These are phyloP conservation scores for Danionella dracula DNA, from an alignment of 2,797 vertebrate genomes.

Conservation along the genomic window DNA sequence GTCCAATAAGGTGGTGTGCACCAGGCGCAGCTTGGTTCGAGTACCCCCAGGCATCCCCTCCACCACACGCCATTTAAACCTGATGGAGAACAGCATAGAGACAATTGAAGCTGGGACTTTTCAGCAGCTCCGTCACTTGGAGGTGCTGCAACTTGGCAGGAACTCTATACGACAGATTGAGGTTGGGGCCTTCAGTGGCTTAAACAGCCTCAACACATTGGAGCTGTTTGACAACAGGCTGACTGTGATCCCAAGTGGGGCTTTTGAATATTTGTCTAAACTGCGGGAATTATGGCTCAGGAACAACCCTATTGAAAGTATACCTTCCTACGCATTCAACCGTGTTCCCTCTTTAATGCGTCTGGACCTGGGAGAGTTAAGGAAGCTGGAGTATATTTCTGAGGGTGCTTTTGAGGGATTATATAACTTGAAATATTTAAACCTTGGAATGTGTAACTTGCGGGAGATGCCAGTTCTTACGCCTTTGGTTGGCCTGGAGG, in stretches of 20 bases:
- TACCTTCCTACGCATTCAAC: conserved; percentile 96
- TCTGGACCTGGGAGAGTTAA: conserved; percentile 91
- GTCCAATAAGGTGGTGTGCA: conserved; percentile 97
- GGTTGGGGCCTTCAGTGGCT: conserved; percentile 93
- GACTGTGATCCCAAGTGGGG: conserved; percentile 94
- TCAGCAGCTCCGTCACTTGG: conserved; percentile 90
- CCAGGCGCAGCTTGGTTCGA: conserved; percentile 82
- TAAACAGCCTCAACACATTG: conserved; percentile 95
- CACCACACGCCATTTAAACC: conserved; percentile 91
- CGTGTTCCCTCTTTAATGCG: conserved; percentile 94
- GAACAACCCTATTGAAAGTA: conserved; percentile 98
- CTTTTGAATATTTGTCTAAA: conserved; percentile 96
- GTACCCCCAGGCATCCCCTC: conserved; percentile 89
- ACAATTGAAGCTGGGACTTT: conserved; percentile 94
- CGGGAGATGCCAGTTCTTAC: conserved; percentile 90
- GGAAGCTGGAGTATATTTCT: conserved; percentile 94
- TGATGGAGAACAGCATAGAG: conserved; percentile 98
- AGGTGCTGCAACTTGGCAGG: conserved; percentile 91
- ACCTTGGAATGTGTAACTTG: conserved; percentile 95
- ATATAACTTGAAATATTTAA: conserved; percentile 95
- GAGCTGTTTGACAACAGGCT: conserved; percentile 97
- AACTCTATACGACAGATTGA: conserved; percentile 95
- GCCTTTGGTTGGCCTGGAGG: conserved; percentile 87
- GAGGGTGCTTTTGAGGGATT: conserved; percentile 95
- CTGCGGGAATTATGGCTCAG: conserved; percentile 94